A percentile compares a stretch with the other conserved stretches of the same genome.
These are phyloP conservation scores for Coptotermes formosanus DNA, from an alignment of 1,140 invertebrate genomes.

Conservation along the genomic window DNA sequence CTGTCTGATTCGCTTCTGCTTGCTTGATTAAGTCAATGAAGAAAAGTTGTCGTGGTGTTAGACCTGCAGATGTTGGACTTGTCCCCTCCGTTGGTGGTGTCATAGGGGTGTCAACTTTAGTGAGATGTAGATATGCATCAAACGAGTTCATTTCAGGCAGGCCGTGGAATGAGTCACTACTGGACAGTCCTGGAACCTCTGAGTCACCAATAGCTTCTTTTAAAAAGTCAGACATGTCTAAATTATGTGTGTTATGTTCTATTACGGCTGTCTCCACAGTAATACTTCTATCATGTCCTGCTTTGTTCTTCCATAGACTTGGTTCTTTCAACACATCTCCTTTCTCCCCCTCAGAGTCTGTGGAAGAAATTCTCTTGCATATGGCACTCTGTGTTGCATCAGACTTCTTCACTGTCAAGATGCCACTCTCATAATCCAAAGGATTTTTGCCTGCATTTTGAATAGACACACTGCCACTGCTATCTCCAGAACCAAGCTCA, in stretches of 20 bases:
- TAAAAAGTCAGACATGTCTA: too few species aligned
- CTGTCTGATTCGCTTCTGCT: slow-evolving; percentile 37
- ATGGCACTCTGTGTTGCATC: not conserved
- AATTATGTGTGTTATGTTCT: not conserved
- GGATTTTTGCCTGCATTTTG: too few species aligned
- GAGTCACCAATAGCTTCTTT: not conserved
- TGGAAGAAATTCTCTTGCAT: not conserved
- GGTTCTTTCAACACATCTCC: too few species aligned
- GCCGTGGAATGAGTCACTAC: not conserved
- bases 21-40: slow-evolving; percentile 47
- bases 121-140: slow-evolving; percentile 40
- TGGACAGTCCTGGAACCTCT: not conserved
- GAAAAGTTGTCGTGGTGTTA: slow-evolving; percentile 46
- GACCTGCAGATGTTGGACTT: slow-evolving; percentile 23
- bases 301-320: too few species aligned
- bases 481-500: not conserved
- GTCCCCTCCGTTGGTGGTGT: not conserved
- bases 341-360: too few species aligned
- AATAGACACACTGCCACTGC: too few species aligned
- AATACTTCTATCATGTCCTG: not conserved
- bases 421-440: not conserved
- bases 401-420: not conserved
- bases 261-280: not conserved
- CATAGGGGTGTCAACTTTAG: slow-evolving; percentile 38
- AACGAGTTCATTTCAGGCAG: slow-evolving; percentile 28